These are phyloP conservation scores for Hycleus phaleratus DNA, from an alignment of 1,140 invertebrate species.

Conservation along the genomic window DNA sequence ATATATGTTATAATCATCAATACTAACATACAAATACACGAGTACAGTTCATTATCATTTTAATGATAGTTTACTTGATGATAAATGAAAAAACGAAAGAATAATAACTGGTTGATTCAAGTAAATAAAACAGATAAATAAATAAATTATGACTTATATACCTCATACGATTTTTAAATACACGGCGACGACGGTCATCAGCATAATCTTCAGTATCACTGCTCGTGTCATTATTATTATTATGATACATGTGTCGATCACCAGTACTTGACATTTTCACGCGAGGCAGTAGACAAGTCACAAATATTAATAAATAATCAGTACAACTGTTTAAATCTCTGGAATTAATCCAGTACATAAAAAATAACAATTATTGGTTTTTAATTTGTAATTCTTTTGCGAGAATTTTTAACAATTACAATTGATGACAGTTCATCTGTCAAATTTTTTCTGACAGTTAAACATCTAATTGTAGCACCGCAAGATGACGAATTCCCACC, in stretches of 20 bases:
- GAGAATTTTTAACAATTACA: too few relatives aligned
- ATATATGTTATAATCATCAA: too few relatives aligned
- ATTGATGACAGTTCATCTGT: too few relatives aligned
- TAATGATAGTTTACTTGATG: too few relatives aligned
- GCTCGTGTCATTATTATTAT: slow-evolving; percentile 51
- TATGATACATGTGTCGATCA: slow-evolving; percentile 33
- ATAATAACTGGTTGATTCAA: neutral
- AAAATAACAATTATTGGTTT: neutral
- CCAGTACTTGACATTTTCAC: slow-evolving; percentile 37
- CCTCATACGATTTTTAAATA: slow-evolving; percentile 59
- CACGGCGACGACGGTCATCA: slow-evolving; percentile 53
- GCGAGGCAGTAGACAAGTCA: slow-evolving; percentile 34
- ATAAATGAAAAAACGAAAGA: neutral
- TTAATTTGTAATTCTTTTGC: too few relatives aligned
- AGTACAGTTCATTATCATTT: too few relatives aligned
- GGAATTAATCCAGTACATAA: slow-evolving; percentile 33
- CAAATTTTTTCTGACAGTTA: too few relatives aligned
- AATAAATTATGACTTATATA: slow-evolving; percentile 24
- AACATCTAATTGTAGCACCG: too few relatives aligned
- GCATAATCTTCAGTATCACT: slow-evolving; percentile 65
- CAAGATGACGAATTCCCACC: too few relatives aligned
- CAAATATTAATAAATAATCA: slow-evolving; percentile 34
- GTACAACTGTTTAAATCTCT: slow-evolving; percentile 28
- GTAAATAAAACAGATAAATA: neutral
- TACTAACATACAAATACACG: too few relatives aligned